Conservation (phyloP, 2,888 invertebrate species). For the Panopea generosa region DNA sequence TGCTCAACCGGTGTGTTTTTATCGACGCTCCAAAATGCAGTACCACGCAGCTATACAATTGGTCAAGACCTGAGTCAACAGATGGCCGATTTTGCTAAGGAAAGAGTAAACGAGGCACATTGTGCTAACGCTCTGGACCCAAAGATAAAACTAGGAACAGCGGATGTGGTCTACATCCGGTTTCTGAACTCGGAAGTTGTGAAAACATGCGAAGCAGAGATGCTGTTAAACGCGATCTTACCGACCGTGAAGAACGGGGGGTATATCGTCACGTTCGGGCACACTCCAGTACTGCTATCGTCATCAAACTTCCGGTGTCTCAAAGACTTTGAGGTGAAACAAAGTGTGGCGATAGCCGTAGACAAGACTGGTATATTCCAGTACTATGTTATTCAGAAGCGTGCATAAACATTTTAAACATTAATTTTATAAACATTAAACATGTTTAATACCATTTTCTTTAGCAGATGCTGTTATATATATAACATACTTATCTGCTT, state of each 20-base stretch:
- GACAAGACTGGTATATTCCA: slow-evolving; percentile 69
- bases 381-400: slow-evolving; percentile 66
- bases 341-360: slow-evolving; percentile 55
- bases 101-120: slow-evolving; percentile 70
- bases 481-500: too few species aligned
- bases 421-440: too few species aligned
- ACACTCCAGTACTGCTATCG: slow-evolving; percentile 70
- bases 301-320: slow-evolving; percentile 62
- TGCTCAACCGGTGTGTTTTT: slow-evolving; percentile 72
- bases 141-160: slow-evolving; percentile 62
- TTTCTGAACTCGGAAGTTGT: slow-evolving; percentile 73
- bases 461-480: too few species aligned
- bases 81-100: slow-evolving; percentile 67
- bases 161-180: slow-evolving; percentile 66
- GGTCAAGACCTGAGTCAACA: slow-evolving; percentile 72
- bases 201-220: slow-evolving; percentile 65
- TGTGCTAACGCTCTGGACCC: slow-evolving; percentile 69
- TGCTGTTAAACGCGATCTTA: slow-evolving; percentile 55
- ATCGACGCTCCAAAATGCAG: slow-evolving; percentile 62
- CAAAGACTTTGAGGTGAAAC: slow-evolving; percentile 50
- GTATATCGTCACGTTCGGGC: slow-evolving; percentile 69
- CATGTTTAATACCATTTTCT: too few species aligned
- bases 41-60: slow-evolving; percentile 69
- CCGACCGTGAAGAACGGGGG: slow-evolving; percentile 65
- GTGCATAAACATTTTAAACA: too few species aligned